Base-by-base conservation (phyloP, 2,113 vertebrate genomes). In the Micromys minutus region DNA sequence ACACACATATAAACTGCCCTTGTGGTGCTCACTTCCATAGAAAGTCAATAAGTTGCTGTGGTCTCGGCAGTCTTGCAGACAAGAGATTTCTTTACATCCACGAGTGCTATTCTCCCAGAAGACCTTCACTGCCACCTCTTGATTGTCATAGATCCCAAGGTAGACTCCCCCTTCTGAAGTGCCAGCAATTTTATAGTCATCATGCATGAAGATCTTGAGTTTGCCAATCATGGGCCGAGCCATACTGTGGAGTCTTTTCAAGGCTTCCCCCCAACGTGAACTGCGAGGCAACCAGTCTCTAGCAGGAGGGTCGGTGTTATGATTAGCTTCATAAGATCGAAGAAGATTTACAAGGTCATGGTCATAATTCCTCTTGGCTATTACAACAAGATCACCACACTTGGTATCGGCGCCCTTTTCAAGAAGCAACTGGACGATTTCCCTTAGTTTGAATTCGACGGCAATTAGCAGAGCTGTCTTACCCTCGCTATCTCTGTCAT, bases 101-200 rank as follows among this genome's bases (percentile, higher is more conserved):
- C 52, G 88, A 15, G 7, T 0, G 4, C 97, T 96, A 52, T 0
- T 42, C 19, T 84, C 86, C 0, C 0, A 0, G n/a, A 95, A 97
- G 39, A 96, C 86, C 80, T 96, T 98, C 77, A 99, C 98, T 0
- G 98, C 98, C 0, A 97, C 98, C 80, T 98, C 98, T 0, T 52
- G 94, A 19, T 57, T 87, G 6, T 95, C 95, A 0, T 98, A 94
- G 71, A 99, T 72, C 7, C 98, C 98, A 5, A 98, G 93, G 96
- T 98, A 98, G 91, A 98, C 12, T 26, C 91, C 96, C 39, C 98
- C 98, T 72, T 95, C 94, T 3, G 97, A 97, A 36, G 94, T 98
- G 88, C 22, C 85, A 15, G 87, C 96, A 55, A 98, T 98, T 93
- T 95, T 98, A 63, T 97, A 98, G 26, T 97, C 61, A 0, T 83